Percentiles rank a stretch among this genome's conserved stretches.
phyloP scores from a whole-genome alignment of 1,140 invertebrate species.

The Diprion similis region DNA sequence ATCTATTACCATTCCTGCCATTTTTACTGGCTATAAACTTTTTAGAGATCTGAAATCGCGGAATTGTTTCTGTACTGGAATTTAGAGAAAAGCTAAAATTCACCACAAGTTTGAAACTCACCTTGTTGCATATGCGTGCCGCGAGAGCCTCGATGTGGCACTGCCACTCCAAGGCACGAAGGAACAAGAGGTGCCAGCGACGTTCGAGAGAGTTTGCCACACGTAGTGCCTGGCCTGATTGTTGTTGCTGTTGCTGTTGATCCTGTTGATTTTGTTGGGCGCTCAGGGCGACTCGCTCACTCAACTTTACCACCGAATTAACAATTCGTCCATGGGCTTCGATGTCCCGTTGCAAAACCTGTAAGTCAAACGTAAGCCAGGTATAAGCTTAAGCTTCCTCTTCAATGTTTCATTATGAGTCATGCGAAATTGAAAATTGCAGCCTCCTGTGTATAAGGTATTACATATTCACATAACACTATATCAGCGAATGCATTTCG shows the following conservation, averaged over 20 bases:
- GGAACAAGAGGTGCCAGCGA: slow-evolving; percentile 87
- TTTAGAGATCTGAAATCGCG: too few species aligned
- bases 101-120: slow-evolving; percentile 27
- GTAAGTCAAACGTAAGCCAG: slow-evolving; percentile 42
- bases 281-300: slow-evolving; percentile 55
- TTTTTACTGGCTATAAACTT: too few species aligned
- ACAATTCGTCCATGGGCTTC: slow-evolving; percentile 85
- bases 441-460: too few species aligned
- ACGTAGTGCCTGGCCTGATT: slow-evolving; percentile 50
- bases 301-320: slow-evolving; percentile 73
- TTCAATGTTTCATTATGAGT: neutral
- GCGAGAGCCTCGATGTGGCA: slow-evolving; percentile 77
- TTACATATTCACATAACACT: too few species aligned
- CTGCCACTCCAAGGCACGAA: slow-evolving; percentile 89
- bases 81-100: too few species aligned
- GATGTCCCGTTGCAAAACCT: slow-evolving; percentile 85
- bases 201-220: slow-evolving; percentile 72
- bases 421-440: neutral
- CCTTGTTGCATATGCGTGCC: slow-evolving; percentile 53
- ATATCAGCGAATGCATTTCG: too few species aligned
- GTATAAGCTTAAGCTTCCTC: neutral
- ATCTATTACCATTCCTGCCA: too few species aligned
- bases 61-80: too few species aligned
- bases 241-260: slow-evolving; percentile 27
- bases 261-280: slow-evolving; percentile 46